Percentiles rank a stretch among this genome's conserved stretches.
phyloP scores from a whole-genome alignment of 1,140 invertebrate species.

The Cephus cinctus region DNA sequence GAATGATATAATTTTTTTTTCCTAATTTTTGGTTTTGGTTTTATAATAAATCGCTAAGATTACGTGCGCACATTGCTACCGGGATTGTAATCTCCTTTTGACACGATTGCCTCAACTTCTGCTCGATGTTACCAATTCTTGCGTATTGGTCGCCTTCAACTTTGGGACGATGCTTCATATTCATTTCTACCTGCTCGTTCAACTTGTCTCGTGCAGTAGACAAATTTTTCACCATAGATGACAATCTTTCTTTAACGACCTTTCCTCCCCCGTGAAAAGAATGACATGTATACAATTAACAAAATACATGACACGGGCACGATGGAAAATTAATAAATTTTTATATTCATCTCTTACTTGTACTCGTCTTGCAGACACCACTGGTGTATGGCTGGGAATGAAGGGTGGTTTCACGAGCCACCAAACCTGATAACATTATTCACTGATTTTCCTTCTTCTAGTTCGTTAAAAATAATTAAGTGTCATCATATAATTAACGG shows the following conservation, averaged over 20 bases:
- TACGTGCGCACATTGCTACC: not conserved
- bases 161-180: not conserved
- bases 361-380: not conserved
- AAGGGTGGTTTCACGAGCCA: not conserved
- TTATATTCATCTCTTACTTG: not conserved
- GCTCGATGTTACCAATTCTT: not conserved
- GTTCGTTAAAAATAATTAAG: not conserved
- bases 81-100: not conserved
- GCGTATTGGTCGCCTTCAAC: not conserved
- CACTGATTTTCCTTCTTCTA: not conserved
- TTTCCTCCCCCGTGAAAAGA: too few species aligned
- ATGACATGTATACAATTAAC: not conserved
- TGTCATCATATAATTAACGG: not conserved
- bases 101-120: not conserved
- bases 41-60: not conserved
- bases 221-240: not conserved
- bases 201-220: not conserved
- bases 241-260: not conserved
- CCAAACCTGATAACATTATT: not conserved
- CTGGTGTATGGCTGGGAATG: not conserved
- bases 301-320: not conserved
- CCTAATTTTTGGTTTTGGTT: too few species aligned
- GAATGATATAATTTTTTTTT: too few species aligned
- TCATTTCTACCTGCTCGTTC: not conserved
- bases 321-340: not conserved